A percentile compares a stretch with the other conserved stretches of the same genome.
phyloP scores from a whole-genome alignment of 2,888 invertebrate genomes.

The Ctena decussata region DNA sequence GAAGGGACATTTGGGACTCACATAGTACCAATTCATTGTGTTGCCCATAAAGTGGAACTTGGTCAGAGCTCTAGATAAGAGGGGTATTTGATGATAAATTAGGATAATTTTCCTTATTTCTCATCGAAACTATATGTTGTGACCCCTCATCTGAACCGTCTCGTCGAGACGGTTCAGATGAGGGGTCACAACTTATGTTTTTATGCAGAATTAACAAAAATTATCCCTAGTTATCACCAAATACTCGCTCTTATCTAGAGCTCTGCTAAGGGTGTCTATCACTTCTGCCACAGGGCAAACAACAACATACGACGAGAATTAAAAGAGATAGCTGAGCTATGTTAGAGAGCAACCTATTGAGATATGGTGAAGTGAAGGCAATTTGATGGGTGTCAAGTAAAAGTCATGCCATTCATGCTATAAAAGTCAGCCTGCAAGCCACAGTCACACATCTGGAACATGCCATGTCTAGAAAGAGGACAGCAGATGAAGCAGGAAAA shows the following conservation, averaged over 20 bases:
- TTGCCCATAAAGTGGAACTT: constrained; percentile 12
- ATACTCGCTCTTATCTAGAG: too few species aligned
- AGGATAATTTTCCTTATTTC: too few species aligned
- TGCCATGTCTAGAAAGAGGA: neutral
- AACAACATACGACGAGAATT: neutral
- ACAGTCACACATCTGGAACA: neutral
- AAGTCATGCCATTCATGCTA: neutral
- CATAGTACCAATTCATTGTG: constrained; percentile 1
- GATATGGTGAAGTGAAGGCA: neutral
- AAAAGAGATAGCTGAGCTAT: neutral
- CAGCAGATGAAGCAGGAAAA: neutral
- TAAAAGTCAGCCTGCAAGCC: neutral
- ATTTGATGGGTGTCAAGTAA: neutral
- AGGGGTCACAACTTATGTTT: too few species aligned
- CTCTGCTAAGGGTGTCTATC: constrained; percentile 3
- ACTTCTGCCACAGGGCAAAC: neutral
- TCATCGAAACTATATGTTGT: too few species aligned
- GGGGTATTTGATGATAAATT: too few species aligned
- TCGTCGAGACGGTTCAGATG: too few species aligned
- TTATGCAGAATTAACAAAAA: too few species aligned
- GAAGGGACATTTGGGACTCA: neutral
- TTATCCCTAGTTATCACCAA: too few species aligned
- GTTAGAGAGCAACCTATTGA: neutral
- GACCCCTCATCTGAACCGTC: too few species aligned
- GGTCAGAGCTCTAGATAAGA: too few species aligned